Evolutionary conservation across 2,113 vertebrate species (phyloP), one percentile per base, ranked within the genome.

Genomic region (Leucopsar rothschildi): DNA sequence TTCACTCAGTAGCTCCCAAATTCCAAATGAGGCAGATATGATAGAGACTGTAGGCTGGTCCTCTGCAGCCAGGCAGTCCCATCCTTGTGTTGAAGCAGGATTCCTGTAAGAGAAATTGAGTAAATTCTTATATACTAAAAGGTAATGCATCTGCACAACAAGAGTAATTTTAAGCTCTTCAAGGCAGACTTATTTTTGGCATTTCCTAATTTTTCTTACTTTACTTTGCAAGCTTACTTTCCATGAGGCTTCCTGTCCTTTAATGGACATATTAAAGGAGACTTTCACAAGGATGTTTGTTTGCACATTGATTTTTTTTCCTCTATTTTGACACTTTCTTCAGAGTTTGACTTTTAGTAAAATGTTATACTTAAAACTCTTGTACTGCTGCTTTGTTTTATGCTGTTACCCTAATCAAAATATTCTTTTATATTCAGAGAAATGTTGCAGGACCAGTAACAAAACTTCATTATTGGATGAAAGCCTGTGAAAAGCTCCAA

Each of bases 141-240:
- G 25, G 33, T 44, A 47, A 75, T 64, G 60, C n/a, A 29, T 63
- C 55, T 93, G 88, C 60, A 56, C 23, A 12, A 40, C 55, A 59
- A 17, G 47, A 88, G 64, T 71, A 11, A 40, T 86, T 86, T 90
- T 77, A 63, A 86, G 72, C 52, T 88, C 68, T 81, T 52, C 76
- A 47, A 4, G n/a, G 40, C 69, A 75, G 83, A 47, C 20, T 1
- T 50, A 42, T 23, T 80, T 72, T 56, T 71, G 44, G 47, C 69
- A 37, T 64, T 68, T 82, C 60, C 64, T 83, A 19, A 53, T 93
- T 92, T 88, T 92, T 95, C 68, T 90, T 82, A 37, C 55, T 92
- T 93, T 66, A 73, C 39, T 92, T 88, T 0, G 0, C 72, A 70
- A 78, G 39, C 77, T 88, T 81, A n/a, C 88, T 95, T 86, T 86